phyloP scores from a whole-genome alignment of 2,113 vertebrate species.

The Charadrius vociferus region DNA sequence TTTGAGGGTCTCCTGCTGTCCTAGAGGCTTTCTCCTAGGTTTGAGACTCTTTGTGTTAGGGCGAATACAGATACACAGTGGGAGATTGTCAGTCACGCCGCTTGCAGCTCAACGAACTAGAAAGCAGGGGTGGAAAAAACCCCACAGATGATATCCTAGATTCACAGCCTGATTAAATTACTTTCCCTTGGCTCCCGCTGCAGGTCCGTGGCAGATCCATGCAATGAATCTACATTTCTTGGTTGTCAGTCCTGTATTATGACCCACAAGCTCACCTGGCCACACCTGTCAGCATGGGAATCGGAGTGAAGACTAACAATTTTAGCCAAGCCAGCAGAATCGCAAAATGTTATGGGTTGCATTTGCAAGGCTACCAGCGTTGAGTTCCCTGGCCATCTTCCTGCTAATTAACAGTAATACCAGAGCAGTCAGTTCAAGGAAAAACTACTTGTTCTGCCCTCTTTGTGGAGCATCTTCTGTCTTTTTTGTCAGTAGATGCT shows the following conservation, averaged over 20 bases:
- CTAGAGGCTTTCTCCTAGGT: background rate
- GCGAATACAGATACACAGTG: background rate
- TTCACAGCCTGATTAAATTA: background rate
- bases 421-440: background rate
- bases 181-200: background rate
- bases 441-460: background rate
- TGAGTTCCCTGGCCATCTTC: background rate
- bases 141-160: background rate
- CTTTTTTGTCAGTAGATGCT: background rate
- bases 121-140: background rate
- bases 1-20: background rate
- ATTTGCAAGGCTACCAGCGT: background rate
- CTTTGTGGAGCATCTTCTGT: background rate
- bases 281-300: accelerated
- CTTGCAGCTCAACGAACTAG: background rate
- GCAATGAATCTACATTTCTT: background rate
- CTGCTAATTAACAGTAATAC: background rate
- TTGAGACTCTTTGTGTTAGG: background rate
- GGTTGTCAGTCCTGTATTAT: background rate
- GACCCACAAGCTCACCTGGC: background rate
- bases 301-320: background rate
- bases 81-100: background rate
- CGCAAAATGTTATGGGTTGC: background rate
- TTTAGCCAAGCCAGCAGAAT: background rate
- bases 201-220: background rate